Conservation (phyloP, 2,888 invertebrate species). For the Altica lythri region DNA sequence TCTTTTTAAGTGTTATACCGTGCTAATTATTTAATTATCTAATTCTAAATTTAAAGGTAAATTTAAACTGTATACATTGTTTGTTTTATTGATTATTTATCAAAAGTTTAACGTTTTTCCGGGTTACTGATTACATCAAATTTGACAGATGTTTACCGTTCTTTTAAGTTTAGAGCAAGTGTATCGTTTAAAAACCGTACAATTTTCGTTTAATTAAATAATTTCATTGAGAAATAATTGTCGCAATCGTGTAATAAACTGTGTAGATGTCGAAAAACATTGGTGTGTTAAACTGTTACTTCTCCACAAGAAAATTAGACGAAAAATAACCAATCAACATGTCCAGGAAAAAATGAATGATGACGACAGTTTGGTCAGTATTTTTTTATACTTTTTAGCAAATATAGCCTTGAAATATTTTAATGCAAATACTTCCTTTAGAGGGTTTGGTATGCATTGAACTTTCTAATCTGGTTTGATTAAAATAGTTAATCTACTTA, state of each 20-base stretch:
- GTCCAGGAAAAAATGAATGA: slow-evolving; percentile 74
- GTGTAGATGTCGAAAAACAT: slow-evolving; percentile 22
- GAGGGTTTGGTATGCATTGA: slow-evolving; percentile 12
- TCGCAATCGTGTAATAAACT: background rate
- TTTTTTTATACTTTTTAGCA: slow-evolving; percentile 36
- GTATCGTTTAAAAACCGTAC: slow-evolving; percentile 13
- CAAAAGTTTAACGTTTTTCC: slow-evolving; percentile 1
- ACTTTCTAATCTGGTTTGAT: slow-evolving; percentile 23
- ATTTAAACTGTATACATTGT: slow-evolving; percentile 13
- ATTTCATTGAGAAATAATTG: slow-evolving; percentile 3
- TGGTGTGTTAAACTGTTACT: slow-evolving; percentile 21
- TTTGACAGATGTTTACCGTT: slow-evolving; percentile 41
- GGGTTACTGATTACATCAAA: slow-evolving; percentile 16
- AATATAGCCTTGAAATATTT: slow-evolving; percentile 21
- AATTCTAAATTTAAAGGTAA: slow-evolving; percentile 17
- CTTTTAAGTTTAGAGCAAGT: slow-evolving; percentile 15
- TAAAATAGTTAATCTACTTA: too few relatives aligned
- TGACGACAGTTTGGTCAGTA: slow-evolving; percentile 73
- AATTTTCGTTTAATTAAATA: slow-evolving; percentile 13
- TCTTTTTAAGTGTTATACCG: too few relatives aligned
- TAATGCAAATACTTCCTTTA: slow-evolving; percentile 12
- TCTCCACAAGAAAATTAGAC: slow-evolving; percentile 10
- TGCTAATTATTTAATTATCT: slow-evolving; percentile 28
- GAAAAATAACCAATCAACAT: slow-evolving; percentile 57
- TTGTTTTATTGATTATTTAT: slow-evolving; percentile 9